Evolutionary conservation across 2,888 invertebrate genomes (phyloP).

Genomic region (Molorchus minor): DNA sequence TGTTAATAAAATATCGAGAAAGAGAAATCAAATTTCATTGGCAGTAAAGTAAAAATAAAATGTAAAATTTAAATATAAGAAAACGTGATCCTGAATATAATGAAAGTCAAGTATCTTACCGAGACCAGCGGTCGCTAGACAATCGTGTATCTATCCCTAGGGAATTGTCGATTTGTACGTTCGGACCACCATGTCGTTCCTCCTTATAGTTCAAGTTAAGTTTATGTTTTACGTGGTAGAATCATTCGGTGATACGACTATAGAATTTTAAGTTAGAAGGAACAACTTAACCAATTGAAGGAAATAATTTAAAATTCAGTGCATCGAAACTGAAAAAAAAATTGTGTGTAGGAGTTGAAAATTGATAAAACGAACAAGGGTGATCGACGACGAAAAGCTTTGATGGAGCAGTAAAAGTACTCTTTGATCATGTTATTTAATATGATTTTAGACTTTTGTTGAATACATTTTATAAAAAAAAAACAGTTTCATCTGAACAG

Average conservation of each 20-base stretch:
- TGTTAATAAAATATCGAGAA: conserved; percentile 42
- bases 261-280: conserved; percentile 11
- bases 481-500: too few species aligned
- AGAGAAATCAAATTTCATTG: conserved; percentile 46
- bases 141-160: conserved; percentile 41
- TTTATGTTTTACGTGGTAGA: conserved; percentile 8
- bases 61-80: conserved; percentile 48
- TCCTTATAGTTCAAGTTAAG: conserved; percentile 3
- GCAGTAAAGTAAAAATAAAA: conserved; percentile 42
- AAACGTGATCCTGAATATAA: conserved; percentile 45
- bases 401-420: too few species aligned
- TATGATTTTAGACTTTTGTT: too few species aligned
- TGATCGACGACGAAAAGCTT: too few species aligned
- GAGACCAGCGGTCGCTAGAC: conserved; percentile 44
- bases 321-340: too few species aligned
- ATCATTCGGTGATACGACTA: neutral
- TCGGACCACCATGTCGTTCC: neutral
- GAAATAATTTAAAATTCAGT: too few species aligned
- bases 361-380: too few species aligned
- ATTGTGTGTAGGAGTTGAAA: too few species aligned
- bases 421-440: too few species aligned
- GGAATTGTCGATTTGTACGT: conserved; percentile 44
- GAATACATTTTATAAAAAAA: too few species aligned
- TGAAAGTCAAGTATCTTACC: conserved; percentile 46
- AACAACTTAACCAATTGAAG: too few species aligned